These are phyloP conservation scores for Dysidea cf. avara DNA, from an alignment of 37 sponge, comb jelly and placozoan genomes.

Conservation along the genomic window DNA sequence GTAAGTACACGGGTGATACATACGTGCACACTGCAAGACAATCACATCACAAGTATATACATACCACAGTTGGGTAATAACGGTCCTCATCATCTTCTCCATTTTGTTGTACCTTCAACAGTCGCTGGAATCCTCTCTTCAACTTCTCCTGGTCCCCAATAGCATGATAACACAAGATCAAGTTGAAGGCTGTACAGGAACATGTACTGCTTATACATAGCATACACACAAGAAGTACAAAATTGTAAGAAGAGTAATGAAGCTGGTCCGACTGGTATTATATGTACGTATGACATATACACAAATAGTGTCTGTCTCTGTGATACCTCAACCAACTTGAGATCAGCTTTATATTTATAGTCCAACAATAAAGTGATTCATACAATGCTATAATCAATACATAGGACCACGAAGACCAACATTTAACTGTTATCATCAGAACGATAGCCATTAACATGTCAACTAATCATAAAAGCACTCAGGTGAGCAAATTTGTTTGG, in stretches of 20 bases:
- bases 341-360: no score
- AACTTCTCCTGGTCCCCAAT: constrained; percentile 89
- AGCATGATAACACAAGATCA: constrained; percentile 91
- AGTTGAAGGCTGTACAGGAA: constrained; percentile 64
- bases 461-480: no score
- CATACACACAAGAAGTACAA: no score
- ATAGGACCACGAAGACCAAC: no score
- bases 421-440: no score
- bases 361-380: no score
- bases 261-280: background rate
- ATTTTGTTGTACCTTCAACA: constrained; percentile 58
- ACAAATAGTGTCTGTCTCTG: no score
- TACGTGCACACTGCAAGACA: background rate
- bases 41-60: background rate
- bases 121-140: constrained; percentile 82
- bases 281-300: background rate
- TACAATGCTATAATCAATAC: no score
- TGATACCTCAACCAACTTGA: no score
- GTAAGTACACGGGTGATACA: background rate
- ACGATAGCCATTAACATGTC: no score
- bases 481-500: no score
- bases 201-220: no score
- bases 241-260: background rate
- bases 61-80: constrained; percentile 67
- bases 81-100: constrained; percentile 81